Evolutionary conservation across 2,888 invertebrate genomes (phyloP).

Genomic region (Apamea monoglypha): DNA sequence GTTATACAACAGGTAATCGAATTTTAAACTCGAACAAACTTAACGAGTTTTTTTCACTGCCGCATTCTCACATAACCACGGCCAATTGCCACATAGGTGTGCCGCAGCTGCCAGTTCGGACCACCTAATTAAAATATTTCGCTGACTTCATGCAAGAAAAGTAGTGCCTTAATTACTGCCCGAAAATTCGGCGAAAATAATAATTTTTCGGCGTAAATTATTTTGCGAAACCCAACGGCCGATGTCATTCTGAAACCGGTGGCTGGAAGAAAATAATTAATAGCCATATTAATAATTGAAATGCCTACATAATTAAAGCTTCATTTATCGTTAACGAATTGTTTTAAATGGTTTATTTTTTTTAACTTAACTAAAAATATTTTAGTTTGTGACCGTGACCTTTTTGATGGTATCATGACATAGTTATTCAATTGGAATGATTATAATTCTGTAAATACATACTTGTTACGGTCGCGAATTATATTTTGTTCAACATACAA

Average conservation of each 20-base stretch:
- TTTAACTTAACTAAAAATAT: conserved; percentile 17
- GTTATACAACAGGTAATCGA: too few species aligned
- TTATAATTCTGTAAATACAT: too few species aligned
- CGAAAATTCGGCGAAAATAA: conserved; percentile 57
- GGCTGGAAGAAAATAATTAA: conserved; percentile 79
- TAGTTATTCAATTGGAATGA: too few species aligned
- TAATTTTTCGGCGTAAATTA: conserved; percentile 54
- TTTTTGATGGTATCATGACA: neutral
- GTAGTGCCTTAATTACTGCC: conserved; percentile 63
- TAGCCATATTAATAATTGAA: conserved; percentile 67
- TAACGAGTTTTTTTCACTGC: conserved; percentile 19
- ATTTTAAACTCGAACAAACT: neutral
- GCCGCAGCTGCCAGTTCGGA: conserved; percentile 69
- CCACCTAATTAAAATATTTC: conserved; percentile 89
- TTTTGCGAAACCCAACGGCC: conserved; percentile 42
- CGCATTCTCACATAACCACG: conserved; percentile 53
- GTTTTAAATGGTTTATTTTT: conserved; percentile 20
- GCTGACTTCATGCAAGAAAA: conserved; percentile 78
- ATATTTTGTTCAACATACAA: too few species aligned
- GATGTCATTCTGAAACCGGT: conserved; percentile 57
- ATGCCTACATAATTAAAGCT: conserved; percentile 48
- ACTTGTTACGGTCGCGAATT: too few species aligned
- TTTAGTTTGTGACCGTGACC: neutral
- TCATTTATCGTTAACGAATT: conserved; percentile 21
- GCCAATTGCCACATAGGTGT: conserved; percentile 61